Evolutionary conservation across 2,797 vertebrate genomes (phyloP), one percentile per base, ranked within the genome.

Genomic region (Menidia menidia): DNA sequence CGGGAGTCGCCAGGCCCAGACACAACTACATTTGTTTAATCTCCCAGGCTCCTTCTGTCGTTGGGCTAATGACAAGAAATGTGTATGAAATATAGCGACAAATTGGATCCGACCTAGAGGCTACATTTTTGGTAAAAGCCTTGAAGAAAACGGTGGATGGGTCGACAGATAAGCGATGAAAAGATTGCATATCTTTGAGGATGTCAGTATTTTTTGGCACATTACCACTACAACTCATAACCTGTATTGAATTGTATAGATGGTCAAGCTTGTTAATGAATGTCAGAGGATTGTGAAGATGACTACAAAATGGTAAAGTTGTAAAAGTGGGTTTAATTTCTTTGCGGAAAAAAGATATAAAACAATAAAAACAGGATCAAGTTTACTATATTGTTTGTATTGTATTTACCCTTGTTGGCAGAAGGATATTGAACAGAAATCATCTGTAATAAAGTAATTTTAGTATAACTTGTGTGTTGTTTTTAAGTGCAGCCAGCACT

Each of bases 391-490:
- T 97, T 98, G 97, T 97, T 97, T 98, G 97, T 97, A 97, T 98
- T 96, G 96, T 98, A 97, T 97, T 96, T 96, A 97, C 91, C 95
- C 94, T 96, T 97, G 96, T 96, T 94, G 96, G 95, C 95, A 96
- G 97, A 97, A 95, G 96, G 96, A 96, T 96, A 96, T 96, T 96
- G 91, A 93, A 92, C 90, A 96, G 95, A 97, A 97, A 98, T 97
- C 95, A 97, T 94, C 95, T 98, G 97, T 98, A 98, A 98, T 98
- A 98, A 98, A 99, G 95, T 97, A 97, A 97, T 97, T 99, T 99
- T 98, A 98, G 97, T 98, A 98, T 93, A 94, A 79, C 2, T 70
- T 14, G 41, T 64, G 63, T 73, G 53, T 63, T 1, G 72, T 58
- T 25, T 72, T 47, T 39, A 39, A 39, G 7, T 0, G 35, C 25